These are phyloP conservation scores for Notocelia uddmanniana DNA, from an alignment of 2,888 invertebrate species.

Conservation along the genomic window DNA sequence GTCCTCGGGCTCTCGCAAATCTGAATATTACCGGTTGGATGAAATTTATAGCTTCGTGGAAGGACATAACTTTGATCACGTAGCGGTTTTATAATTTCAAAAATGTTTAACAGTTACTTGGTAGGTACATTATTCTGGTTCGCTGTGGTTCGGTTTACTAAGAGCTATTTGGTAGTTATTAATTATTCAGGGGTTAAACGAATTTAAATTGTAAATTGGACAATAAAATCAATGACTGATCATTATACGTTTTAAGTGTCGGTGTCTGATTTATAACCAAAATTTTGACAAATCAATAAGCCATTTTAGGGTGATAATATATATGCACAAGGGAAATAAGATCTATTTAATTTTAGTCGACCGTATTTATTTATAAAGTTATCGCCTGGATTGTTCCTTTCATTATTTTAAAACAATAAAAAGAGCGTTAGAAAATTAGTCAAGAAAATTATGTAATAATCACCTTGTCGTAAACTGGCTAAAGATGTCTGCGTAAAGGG, in stretches of 20 bases:
- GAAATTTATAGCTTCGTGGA: conserved; percentile 50
- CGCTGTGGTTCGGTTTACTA: not conserved
- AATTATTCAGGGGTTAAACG: not conserved
- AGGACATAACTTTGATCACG: conserved; percentile 43
- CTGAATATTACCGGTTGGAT: conserved; percentile 51
- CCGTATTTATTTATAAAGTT: not conserved
- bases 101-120: conserved; percentile 10
- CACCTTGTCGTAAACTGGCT: conserved; percentile 92
- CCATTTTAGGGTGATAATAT: not conserved
- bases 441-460: conserved; percentile 54
- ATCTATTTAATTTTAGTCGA: not conserved
- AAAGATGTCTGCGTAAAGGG: conserved; percentile 92
- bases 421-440: not conserved
- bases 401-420: not conserved
- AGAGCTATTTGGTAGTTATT: not conserved
- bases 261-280: conserved; percentile 24
- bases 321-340: not conserved
- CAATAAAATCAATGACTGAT: conserved; percentile 45
- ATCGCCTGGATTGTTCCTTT: conserved; percentile 13
- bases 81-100: conserved; percentile 32
- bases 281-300: not conserved
- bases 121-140: not conserved
- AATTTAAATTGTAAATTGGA: conserved; percentile 2
- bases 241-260: conserved; percentile 26
- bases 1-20: conserved; percentile 48